Evolutionary conservation across 2,113 vertebrate genomes (phyloP).

Genomic region (Prionailurus viverrinus): DNA sequence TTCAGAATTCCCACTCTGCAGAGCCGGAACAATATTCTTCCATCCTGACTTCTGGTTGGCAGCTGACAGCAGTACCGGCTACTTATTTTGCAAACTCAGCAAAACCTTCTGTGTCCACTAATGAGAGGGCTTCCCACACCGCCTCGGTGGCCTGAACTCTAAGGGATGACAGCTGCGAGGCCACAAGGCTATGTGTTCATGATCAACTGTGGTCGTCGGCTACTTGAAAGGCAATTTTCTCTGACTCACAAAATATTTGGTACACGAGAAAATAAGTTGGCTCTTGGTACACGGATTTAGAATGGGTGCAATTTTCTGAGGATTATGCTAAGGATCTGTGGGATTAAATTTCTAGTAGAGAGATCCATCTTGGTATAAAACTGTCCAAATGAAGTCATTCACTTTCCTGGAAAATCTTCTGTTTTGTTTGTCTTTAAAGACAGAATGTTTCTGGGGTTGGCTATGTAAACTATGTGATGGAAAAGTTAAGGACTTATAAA

Average conservation of each 20-base stretch:
- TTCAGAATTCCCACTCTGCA: background rate
- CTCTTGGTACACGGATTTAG: background rate
- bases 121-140: background rate
- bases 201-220: background rate
- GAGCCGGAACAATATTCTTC: background rate
- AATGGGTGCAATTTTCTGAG: slow-evolving; percentile 52
- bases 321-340: slow-evolving; percentile 54
- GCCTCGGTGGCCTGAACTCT: background rate
- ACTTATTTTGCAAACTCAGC: background rate
- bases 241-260: slow-evolving; percentile 70
- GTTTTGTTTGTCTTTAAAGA: slow-evolving; percentile 52
- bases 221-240: background rate
- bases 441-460: background rate
- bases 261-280: slow-evolving; percentile 73
- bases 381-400: slow-evolving; percentile 61
- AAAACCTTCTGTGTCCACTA: background rate
- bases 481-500: background rate
- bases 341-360: slow-evolving; percentile 64
- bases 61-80: background rate
- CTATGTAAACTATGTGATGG: slow-evolving; percentile 25
- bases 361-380: background rate
- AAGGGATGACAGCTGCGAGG: background rate
- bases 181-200: background rate
- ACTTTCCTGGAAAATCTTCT: slow-evolving; percentile 38
- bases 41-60: background rate